A percentile compares a stretch with the other conserved stretches of the same genome.
These are phyloP conservation scores for Bubo bubo DNA, from an alignment of 2,113 vertebrate genomes.

Conservation along the genomic window DNA sequence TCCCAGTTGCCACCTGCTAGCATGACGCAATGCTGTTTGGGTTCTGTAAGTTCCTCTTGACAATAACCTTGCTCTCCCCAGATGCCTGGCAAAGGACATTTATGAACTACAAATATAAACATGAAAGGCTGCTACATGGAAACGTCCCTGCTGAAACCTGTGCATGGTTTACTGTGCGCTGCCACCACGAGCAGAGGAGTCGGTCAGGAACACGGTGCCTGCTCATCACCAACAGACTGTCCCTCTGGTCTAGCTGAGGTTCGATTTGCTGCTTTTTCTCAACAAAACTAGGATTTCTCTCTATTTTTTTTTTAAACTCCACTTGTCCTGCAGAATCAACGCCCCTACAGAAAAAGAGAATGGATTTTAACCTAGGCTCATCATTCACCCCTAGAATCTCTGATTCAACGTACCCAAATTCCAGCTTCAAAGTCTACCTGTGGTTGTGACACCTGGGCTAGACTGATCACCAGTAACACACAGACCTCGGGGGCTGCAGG, in stretches of 20 bases:
- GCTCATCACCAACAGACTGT: neutral
- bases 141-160: neutral
- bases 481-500: neutral
- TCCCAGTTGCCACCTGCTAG: neutral
- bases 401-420: neutral
- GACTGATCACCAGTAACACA: neutral
- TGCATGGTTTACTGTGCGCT: neutral
- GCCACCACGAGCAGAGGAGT: neutral
- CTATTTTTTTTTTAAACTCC: neutral
- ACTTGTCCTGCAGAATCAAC: neutral
- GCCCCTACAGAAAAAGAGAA: neutral
- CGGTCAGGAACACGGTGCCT: neutral
- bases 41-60: neutral
- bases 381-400: neutral
- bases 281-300: neutral
- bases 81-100: neutral
- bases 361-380: neutral
- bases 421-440: neutral
- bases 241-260: neutral
- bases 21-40: rapidly evolving
- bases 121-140: neutral
- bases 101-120: neutral
- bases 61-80: neutral
- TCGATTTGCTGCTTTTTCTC: neutral
- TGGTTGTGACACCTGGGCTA: neutral